A percentile compares a stretch with the other conserved stretches of the same genome.
Evolutionary conservation across 1,140 invertebrate species (phyloP).

Genomic region (Drepana arcuata): DNA sequence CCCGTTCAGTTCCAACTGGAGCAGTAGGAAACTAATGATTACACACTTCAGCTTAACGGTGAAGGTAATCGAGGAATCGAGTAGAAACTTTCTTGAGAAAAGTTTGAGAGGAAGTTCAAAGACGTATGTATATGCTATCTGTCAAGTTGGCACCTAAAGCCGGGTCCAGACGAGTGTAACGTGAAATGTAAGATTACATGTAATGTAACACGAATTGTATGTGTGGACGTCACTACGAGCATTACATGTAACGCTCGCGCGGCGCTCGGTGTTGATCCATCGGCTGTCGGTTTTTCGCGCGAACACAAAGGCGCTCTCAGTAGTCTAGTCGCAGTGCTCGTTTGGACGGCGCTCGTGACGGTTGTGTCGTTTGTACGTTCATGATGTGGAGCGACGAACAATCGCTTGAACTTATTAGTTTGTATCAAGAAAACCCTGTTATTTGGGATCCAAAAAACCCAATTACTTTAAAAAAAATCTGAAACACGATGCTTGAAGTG

Average conservation of each 20-base stretch:
- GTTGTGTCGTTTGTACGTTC: slow-evolving; percentile 16
- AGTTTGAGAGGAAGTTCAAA: too few relatives aligned
- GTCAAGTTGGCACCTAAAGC: too few relatives aligned
- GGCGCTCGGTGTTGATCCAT: slow-evolving; percentile 21
- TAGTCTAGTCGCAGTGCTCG: slow-evolving; percentile 15
- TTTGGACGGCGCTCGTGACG: slow-evolving; percentile 13
- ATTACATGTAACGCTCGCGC: slow-evolving; percentile 19
- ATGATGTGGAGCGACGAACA: slow-evolving; percentile 14
- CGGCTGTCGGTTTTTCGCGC: slow-evolving; percentile 20
- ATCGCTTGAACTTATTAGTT: slow-evolving; percentile 13
- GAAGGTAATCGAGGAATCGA: too few relatives aligned
- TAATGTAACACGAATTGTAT: too few relatives aligned
- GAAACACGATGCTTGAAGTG: slow-evolving; percentile 2
- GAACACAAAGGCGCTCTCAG: slow-evolving; percentile 20
- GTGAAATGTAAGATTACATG: too few relatives aligned
- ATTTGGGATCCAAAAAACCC: slow-evolving; percentile 8
- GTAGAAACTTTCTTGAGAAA: too few relatives aligned
- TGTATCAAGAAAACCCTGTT: slow-evolving; percentile 8
- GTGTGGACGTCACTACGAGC: slow-evolving; percentile 20
- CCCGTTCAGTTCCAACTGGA: too few relatives aligned
- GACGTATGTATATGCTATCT: too few relatives aligned
- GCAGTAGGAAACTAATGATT: too few relatives aligned
- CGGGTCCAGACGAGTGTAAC: too few relatives aligned
- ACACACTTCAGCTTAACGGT: too few relatives aligned
- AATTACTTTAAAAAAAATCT: slow-evolving; percentile 2